Evolutionary conservation across 1,140 invertebrate species (phyloP).

Genomic region (Zaprionus capensis): DNA sequence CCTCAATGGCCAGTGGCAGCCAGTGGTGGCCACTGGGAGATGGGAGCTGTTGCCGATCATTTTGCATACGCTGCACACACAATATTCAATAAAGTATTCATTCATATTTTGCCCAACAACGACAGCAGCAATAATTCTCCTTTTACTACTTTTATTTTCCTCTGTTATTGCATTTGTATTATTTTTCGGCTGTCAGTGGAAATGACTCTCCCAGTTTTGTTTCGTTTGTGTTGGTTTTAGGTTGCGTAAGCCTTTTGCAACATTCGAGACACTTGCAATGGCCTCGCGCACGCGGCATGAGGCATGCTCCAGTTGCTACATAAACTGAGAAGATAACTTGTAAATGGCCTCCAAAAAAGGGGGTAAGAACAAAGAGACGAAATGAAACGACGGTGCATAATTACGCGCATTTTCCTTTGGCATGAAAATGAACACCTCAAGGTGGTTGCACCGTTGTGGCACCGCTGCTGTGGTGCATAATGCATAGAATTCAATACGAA

Average conservation of each 20-base stretch:
- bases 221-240: slow-evolving; percentile 20
- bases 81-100: slow-evolving; percentile 82
- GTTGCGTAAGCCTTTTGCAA: slow-evolving; percentile 34
- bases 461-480: slow-evolving; percentile 13
- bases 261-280: slow-evolving; percentile 38
- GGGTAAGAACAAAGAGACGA: slow-evolving; percentile 34
- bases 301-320: slow-evolving; percentile 64
- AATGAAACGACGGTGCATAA: slow-evolving; percentile 54
- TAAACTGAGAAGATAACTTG: slow-evolving; percentile 58
- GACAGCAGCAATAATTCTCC: slow-evolving; percentile 15
- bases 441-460: slow-evolving; percentile 57
- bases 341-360: slow-evolving; percentile 66
- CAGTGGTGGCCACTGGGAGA: slow-evolving; percentile 2
- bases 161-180: slow-evolving; percentile 12
- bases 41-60: slow-evolving; percentile 45
- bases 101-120: slow-evolving; percentile 58
- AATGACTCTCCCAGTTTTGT: slow-evolving; percentile 24
- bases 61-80: slow-evolving; percentile 62
- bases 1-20: slow-evolving; percentile 29
- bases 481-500: slow-evolving; percentile 74
- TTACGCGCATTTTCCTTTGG: slow-evolving; percentile 79
- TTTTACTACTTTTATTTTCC: slow-evolving; percentile 23
- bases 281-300: slow-evolving; percentile 50
- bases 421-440: slow-evolving; percentile 83
- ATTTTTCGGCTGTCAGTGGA: slow-evolving; percentile 29